Conservation (phyloP, 2,797 vertebrate species). For the Pagetopsis macropterus region DNA sequence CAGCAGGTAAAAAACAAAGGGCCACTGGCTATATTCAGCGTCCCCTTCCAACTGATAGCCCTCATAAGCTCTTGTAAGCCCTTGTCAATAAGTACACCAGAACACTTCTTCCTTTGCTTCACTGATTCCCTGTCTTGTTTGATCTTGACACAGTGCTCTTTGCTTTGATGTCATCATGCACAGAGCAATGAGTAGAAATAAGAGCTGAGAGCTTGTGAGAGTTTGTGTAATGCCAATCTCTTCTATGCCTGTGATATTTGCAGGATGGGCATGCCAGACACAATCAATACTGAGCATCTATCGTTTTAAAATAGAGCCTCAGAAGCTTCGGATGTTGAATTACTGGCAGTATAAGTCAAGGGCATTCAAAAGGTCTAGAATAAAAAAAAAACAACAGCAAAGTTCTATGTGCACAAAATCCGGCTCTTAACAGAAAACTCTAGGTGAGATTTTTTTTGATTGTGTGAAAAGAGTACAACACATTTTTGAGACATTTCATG, state of each 20-base stretch:
- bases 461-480: neutral
- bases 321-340: constrained; percentile 2
- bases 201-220: constrained; percentile 37
- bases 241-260: constrained; percentile 30
- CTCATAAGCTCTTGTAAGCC: constrained; percentile 61
- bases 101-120: constrained; percentile 63
- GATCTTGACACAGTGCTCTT: constrained; percentile 59
- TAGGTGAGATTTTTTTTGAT: neutral
- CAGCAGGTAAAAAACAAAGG: constrained; percentile 14
- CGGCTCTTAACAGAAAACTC: neutral
- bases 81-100: constrained; percentile 67
- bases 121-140: constrained; percentile 62
- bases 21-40: constrained; percentile 19
- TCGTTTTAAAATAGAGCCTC: constrained; percentile 29
- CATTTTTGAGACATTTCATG: neutral
- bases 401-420: neutral
- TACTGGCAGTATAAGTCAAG: constrained; percentile 16
- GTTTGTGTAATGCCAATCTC: constrained; percentile 39
- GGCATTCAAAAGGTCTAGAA: neutral
- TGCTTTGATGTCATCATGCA: constrained; percentile 67
- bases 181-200: constrained; percentile 36
- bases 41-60: constrained; percentile 44
- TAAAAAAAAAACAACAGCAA: neutral
- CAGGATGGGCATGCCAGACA: constrained; percentile 38
- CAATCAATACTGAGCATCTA: constrained; percentile 24